Conservation (phyloP, 2,113 vertebrate species). For the Nibea albiflora region DNA sequence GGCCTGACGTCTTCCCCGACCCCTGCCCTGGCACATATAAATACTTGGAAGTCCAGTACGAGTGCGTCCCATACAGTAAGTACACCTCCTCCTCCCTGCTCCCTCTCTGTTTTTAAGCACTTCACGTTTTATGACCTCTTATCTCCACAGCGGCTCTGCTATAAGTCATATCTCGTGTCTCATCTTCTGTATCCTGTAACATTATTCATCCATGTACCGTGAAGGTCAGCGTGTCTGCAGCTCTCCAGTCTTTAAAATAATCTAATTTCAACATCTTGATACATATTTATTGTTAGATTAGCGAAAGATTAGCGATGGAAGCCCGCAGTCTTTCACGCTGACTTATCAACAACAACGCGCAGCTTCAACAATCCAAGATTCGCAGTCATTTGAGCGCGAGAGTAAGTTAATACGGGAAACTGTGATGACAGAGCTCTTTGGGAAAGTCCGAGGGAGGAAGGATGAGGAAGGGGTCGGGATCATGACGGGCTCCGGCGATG, state of each 20-base stretch:
- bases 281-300: not conserved
- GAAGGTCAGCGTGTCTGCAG: not conserved
- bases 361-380: not conserved
- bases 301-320: not conserved
- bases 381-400: not conserved
- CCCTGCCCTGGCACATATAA: slow-evolving; percentile 98
- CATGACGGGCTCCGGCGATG: slow-evolving; percentile 42
- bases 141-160: not conserved
- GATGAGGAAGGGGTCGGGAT: slow-evolving; percentile 36
- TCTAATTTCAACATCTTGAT: not conserved
- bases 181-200: not conserved
- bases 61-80: slow-evolving; percentile 86
- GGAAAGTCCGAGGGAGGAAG: slow-evolving; percentile 54
- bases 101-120: not conserved
- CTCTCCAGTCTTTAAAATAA: not conserved
- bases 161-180: not conserved
- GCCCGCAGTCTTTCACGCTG: not conserved
- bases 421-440: slow-evolving; percentile 6
- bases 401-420: slow-evolving; percentile 16
- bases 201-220: not conserved
- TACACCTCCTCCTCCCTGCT: not conserved
- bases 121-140: not conserved
- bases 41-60: slow-evolving; percentile 93
- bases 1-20: slow-evolving; percentile 97
- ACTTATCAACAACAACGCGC: not conserved